Evolutionary conservation across 2,888 invertebrate genomes (phyloP), one percentile per base, ranked within the genome.

Genomic region (Melanargia galathea): DNA sequence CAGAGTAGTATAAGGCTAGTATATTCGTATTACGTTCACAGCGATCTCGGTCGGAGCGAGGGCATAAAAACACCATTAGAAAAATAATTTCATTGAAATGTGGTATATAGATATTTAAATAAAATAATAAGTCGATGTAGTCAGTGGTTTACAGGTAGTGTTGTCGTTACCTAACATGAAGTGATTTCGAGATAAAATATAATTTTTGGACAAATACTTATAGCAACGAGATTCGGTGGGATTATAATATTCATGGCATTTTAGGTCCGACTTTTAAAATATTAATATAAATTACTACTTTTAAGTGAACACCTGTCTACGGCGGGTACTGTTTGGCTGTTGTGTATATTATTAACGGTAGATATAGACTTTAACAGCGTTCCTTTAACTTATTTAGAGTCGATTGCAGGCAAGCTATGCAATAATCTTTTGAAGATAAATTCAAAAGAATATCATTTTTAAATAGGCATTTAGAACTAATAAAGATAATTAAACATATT

Each of bases 91-190:
- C 73, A 75, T 80, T 76, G 75, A 81, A 70, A 81, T 81, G 81
- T 84, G 84, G 80, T 82, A 83, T 86, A 87, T 82, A 84, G 84
- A 85, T 89, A 86, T 86, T 84, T 84, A 87, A 86, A 79, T 84
- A 87, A 86, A 79, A 75, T 59, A 75, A 77, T 88, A 88, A 87
- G 87, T 87, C 79, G 80, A 87, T 84, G 89, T 90, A 91, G 89
- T 90, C 88, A 80, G 80, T 86, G 87, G 87, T 89, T 90, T 82
- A 80, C n/a, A 81, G 86, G 87, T 90, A 90, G 90, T 86, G 81
- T 84, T 83, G 83, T 87, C 82, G 84, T 89, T 90, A 87, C 84
- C 83, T 84, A 78, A 80, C 78, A 77, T 78, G 75, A 40, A 78
- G 71, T 78, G 77, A 79, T 83, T 46, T 83, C 76, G 71, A 81